Conservation (phyloP, 2,888 invertebrate species). For the Orchesella flavescens region DNA sequence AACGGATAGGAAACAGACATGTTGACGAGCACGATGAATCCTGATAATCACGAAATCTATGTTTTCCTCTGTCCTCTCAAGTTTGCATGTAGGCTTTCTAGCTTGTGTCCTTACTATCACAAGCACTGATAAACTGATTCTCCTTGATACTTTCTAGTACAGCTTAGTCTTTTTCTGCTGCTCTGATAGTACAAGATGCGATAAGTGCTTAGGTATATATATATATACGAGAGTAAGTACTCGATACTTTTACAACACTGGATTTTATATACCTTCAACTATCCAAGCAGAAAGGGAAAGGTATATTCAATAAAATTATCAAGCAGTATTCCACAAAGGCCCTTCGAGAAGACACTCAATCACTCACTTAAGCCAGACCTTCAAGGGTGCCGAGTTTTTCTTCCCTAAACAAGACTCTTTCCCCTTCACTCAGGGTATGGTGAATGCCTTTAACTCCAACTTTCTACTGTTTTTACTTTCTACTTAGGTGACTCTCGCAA, state of each 20-base stretch:
- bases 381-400: slow-evolving; percentile 8
- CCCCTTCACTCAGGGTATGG: not conserved
- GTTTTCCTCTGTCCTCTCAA: not conserved
- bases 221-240: too few species aligned
- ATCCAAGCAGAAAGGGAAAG: not conserved
- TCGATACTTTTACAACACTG: too few species aligned
- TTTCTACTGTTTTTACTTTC: slow-evolving; percentile 32
- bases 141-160: too few species aligned
- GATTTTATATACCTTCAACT: too few species aligned
- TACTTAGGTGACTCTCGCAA: slow-evolving; percentile 3
- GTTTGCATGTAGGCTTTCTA: slow-evolving; percentile 31
- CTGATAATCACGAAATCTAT: slow-evolving; percentile 52
- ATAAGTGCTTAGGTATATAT: too few species aligned
- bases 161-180: too few species aligned
- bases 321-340: not conserved
- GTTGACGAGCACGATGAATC: slow-evolving; percentile 30
- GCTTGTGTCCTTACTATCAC: slow-evolving; percentile 7
- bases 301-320: slow-evolving; percentile 20
- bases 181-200: too few species aligned
- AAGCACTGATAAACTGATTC: too few species aligned
- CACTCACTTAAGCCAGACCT: slow-evolving; percentile 21
- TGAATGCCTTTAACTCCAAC: slow-evolving; percentile 24
- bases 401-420: slow-evolving; percentile 4
- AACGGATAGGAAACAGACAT: slow-evolving; percentile 22
- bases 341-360: slow-evolving; percentile 23